A percentile compares a stretch with the other conserved stretches of the same genome.
Evolutionary conservation across 2,888 invertebrate species (phyloP).

Genomic region (Candidula unifasciata): DNA sequence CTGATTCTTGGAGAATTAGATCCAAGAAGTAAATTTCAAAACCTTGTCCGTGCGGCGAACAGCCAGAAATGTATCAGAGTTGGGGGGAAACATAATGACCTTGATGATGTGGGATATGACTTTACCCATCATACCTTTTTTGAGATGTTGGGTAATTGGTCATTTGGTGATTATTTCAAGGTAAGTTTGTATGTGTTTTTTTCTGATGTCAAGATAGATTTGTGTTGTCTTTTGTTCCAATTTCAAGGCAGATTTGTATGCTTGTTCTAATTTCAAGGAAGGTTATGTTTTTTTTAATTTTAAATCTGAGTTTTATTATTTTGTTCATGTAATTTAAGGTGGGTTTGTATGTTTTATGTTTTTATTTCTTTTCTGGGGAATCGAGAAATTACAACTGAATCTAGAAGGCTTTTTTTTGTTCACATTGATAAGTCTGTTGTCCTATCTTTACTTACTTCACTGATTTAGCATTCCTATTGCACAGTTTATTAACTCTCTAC

Average conservation of each 20-base stretch:
- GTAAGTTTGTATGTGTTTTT: slow-evolving; percentile 73
- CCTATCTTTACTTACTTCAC: too few species aligned
- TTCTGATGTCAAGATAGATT: too few species aligned
- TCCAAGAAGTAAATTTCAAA: slow-evolving; percentile 96
- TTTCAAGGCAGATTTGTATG: too few species aligned
- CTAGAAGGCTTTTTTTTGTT: too few species aligned
- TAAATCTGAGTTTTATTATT: too few species aligned
- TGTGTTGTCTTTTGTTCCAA: background rate
- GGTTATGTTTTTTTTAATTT: background rate
- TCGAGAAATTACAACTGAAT: too few species aligned
- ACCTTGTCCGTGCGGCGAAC: slow-evolving; percentile 90
- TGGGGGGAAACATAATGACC: slow-evolving; percentile 99
- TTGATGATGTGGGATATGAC: slow-evolving; percentile 99
- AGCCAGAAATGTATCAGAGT: slow-evolving; percentile 99
- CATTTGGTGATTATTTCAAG: slow-evolving; percentile 99
- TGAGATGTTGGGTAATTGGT: slow-evolving; percentile 99
- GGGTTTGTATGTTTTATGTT: too few species aligned
- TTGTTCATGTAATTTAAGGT: too few species aligned
- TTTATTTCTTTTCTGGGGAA: too few species aligned
- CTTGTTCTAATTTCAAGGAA: background rate
- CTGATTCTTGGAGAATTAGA: slow-evolving; percentile 97
- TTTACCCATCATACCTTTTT: slow-evolving; percentile 99
- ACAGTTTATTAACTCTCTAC: too few species aligned
- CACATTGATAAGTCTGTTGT: too few species aligned
- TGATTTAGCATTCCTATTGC: too few species aligned